phyloP scores from a whole-genome alignment of 2,113 vertebrate species.

The Lophura nycthemera region DNA sequence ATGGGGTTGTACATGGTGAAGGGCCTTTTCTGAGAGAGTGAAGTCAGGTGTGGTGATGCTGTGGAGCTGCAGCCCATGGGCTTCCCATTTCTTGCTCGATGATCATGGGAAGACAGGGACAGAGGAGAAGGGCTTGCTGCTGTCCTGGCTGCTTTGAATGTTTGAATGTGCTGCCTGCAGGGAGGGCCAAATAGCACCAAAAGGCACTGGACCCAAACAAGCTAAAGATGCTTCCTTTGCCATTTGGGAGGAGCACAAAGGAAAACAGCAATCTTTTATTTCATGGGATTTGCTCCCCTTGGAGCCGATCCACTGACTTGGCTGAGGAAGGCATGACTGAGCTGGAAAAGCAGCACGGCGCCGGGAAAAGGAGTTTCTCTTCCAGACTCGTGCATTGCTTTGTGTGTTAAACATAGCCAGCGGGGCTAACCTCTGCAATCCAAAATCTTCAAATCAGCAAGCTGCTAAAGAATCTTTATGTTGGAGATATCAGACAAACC shows the following conservation, averaged over 20 bases:
- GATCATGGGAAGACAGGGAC: background rate
- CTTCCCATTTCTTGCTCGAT: background rate
- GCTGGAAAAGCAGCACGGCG: background rate
- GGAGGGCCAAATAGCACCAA: background rate
- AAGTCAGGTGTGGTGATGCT: background rate
- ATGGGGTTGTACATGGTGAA: fast-evolving
- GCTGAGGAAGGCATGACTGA: background rate
- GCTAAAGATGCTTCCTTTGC: background rate
- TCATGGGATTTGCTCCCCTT: background rate
- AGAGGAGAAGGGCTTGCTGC: background rate
- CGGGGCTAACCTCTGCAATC: background rate
- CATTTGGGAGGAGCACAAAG: background rate
- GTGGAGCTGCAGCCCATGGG: background rate
- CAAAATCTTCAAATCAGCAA: background rate
- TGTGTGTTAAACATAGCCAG: background rate
- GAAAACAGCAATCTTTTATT: background rate
- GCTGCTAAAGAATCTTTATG: background rate
- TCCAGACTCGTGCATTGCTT: background rate
- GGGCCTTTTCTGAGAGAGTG: background rate
- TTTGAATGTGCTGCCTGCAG: background rate
- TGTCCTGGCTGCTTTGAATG: background rate
- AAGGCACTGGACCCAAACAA: background rate
- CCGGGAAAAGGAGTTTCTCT: background rate
- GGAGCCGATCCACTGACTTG: background rate
- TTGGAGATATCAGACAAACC: background rate